Evolutionary conservation across 2,113 vertebrate genomes (phyloP), one percentile per base, ranked within the genome.

Genomic region (Tretioscincus oriximinensis): DNA sequence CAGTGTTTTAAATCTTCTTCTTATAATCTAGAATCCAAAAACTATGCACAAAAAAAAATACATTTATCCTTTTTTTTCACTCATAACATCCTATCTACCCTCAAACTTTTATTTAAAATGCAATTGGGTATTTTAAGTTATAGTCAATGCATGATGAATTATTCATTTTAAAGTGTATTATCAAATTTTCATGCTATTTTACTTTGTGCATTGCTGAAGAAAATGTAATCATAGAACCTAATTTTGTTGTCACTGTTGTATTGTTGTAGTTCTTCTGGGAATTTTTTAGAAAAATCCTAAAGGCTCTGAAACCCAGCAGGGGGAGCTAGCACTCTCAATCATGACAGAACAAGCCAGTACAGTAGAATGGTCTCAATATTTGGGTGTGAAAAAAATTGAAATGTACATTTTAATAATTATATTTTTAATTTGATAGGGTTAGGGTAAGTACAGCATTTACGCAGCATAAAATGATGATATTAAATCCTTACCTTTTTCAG

Each of bases 401-500:
- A 77, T 24, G 73, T 81, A 86, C 73, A 83, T 83, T 54, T 58
- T 9, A 79, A 51, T 84, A 80, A 79, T 49, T 71, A 41, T 35
- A 49, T 73, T 70, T 76, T 61, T 24, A 35, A 78, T 63, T 0
- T 76, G 20, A 84, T 41, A 41, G 35, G 35, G 5, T 41, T 41
- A 41, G 88, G 86, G 87, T 51, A 51, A 51, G 49, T 16, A 65
- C 67, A 41, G 64, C n/a, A 64, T 61, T 68, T 29, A 67, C 51
- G 22, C 65, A 35, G 77, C 14, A 26, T n/a, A 3, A 22, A 22
- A 7, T 70, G 66, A 66, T 58, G 31, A 83, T 31, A 26, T 20
- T 9, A 29, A 6, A 6, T 11, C 90, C 93, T 97, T 94, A 99
- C 98, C 92, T 96, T 94, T 96, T 70, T 97, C 96, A 90, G 93